Evolutionary conservation across 2,888 invertebrate species (phyloP).

Genomic region (Rhogogaster chlorosoma): DNA sequence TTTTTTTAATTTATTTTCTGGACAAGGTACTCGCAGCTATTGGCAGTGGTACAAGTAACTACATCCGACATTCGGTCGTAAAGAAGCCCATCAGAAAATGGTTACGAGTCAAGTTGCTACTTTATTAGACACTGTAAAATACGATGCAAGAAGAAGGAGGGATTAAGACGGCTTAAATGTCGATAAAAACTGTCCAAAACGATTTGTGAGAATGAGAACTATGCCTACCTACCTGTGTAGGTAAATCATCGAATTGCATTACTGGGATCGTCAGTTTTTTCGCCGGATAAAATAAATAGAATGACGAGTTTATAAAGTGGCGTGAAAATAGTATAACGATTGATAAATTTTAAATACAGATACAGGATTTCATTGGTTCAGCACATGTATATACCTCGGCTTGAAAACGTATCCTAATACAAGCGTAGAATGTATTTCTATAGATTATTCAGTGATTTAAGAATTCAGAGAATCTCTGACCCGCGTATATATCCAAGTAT

Average conservation of each 20-base stretch:
- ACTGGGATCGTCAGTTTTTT: background rate
- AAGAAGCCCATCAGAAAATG: constrained; percentile 21
- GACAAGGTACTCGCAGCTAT: constrained; percentile 21
- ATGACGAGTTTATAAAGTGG: background rate
- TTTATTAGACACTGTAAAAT: constrained; percentile 20
- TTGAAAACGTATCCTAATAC: background rate
- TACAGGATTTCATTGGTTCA: background rate
- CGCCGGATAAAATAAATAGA: background rate
- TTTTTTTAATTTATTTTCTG: background rate
- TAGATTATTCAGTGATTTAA: constrained; percentile 5
- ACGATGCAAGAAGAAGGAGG: background rate
- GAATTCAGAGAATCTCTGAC: constrained; percentile 23
- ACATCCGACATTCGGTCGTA: constrained; percentile 24
- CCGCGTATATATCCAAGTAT: background rate
- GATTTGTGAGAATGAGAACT: background rate
- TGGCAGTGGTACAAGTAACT: constrained; percentile 20
- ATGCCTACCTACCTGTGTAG: background rate
- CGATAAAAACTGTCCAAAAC: background rate
- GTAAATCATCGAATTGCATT: background rate
- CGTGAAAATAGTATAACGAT: background rate
- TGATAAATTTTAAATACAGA: constrained; percentile 29
- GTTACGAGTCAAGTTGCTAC: constrained; percentile 38
- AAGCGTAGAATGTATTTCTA: background rate
- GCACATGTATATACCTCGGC: background rate
- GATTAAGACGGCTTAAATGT: background rate